phyloP scores from a whole-genome alignment of 1,140 invertebrate species.

The Yoshiicerus persimilis region DNA sequence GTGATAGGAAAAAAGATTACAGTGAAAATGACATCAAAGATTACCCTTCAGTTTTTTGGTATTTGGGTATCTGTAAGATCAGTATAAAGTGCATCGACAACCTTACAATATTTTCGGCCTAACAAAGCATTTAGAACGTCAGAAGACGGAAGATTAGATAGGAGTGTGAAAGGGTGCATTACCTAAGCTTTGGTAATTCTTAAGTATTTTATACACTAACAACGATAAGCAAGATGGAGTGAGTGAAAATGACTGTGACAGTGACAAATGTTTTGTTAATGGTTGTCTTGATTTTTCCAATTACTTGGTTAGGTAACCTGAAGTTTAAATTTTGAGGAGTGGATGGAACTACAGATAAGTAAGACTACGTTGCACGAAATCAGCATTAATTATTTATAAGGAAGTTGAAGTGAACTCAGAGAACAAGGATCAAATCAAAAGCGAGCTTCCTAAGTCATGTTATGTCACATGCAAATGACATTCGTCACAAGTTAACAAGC shows the following conservation, averaged over 20 bases:
- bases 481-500: not conserved
- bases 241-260: conserved; percentile 12
- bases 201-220: not conserved
- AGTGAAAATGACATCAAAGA: not conserved
- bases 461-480: not conserved
- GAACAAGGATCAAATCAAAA: not conserved
- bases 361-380: not conserved
- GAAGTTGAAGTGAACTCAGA: not conserved
- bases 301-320: not conserved
- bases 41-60: not conserved
- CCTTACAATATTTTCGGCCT: not conserved
- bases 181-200: not conserved
- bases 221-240: not conserved
- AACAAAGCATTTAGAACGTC: not conserved
- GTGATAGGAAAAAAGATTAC: not conserved
- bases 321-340: not conserved
- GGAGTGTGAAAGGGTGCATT: not conserved
- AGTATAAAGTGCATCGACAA: not conserved
- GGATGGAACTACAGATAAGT: not conserved
- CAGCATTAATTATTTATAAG: conserved; percentile 11
- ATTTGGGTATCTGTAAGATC: not conserved
- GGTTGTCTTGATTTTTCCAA: conserved; percentile 1
- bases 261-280: conserved; percentile 7
- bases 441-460: not conserved
- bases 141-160: not conserved